Base-by-base conservation (phyloP, 2,888 invertebrate species). In the Oxytorus armatus region DNA sequence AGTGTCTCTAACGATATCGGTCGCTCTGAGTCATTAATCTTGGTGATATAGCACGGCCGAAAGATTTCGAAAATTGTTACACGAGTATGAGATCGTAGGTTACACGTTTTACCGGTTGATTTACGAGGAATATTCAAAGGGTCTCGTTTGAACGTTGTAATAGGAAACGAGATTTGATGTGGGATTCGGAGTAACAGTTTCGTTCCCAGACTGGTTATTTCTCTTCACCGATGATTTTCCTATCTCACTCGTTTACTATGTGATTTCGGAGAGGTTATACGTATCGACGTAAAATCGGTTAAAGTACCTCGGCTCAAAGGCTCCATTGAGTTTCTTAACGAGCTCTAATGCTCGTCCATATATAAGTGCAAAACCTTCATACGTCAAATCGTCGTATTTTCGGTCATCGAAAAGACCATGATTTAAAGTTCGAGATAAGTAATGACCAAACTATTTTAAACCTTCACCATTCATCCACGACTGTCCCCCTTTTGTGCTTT, bases 111-210 rank as follows among this genome's bases (percentile, higher is more conserved):
- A 18, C 33, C 5, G 49, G 8, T 76, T 61, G 53, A 76, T 76
- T 76, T 76, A 69, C 59, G 76, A 69, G 68, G 44, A 53, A 61
- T 23, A 61, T 47, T 53, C 42, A 53, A 76, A 69, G 68, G 59
- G 42, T 21, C 51, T 51, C 25, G 23, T 21, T 16, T n/a, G 42
- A 61, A 21, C 23, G 14, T n/a, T 47, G 14, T 5, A 47, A 14
- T 14, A 42, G 61, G 23, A 42, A 55, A 23, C 53, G 53, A 23
- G 53, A 25, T 55, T 25, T 16, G n/a, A n/a, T n/a, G 29, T 29
- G 55, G 55, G 29, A 33, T 55, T 55, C 7, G 29, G 55, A 55
- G 14, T 29, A 53, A 53, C 53, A 29, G 53, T 53, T 53, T 53
- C 53, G 53, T 25, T 25, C 53, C 23, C 11, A 10, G 11, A 57